Conservation (phyloP, 2,113 vertebrate species). For the Damaliscus lunatus region DNA sequence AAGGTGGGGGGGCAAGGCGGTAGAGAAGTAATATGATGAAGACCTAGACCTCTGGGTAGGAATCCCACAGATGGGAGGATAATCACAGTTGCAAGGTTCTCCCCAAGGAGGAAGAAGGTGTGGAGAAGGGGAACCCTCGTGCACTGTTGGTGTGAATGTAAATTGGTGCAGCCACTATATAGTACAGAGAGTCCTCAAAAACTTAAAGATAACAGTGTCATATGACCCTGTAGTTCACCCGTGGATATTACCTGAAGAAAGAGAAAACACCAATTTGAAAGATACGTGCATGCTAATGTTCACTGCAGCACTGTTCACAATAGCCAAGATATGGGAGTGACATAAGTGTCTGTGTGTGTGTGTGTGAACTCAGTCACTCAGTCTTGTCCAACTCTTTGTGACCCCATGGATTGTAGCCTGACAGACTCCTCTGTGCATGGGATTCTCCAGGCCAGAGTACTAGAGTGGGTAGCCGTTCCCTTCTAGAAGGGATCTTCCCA, state of each 20-base stretch:
- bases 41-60: background rate
- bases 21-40: background rate
- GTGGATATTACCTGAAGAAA: background rate
- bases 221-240: background rate
- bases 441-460: background rate
- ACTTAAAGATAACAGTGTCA: background rate
- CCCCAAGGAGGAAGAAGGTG: background rate
- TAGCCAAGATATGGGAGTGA: background rate
- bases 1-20: accelerated
- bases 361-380: background rate
- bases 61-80: background rate
- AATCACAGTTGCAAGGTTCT: background rate
- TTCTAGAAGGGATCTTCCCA: background rate
- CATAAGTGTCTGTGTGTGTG: background rate
- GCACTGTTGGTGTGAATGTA: background rate
- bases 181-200: background rate
- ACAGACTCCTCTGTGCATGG: background rate
- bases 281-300: background rate
- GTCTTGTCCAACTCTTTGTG: background rate
- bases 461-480: background rate
- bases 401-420: background rate
- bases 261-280: background rate
- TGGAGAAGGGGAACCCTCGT: background rate
- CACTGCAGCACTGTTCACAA: background rate
- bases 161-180: background rate